Evolutionary conservation across 1,140 invertebrate genomes (phyloP).

Genomic region (Drosophila hydei): DNA sequence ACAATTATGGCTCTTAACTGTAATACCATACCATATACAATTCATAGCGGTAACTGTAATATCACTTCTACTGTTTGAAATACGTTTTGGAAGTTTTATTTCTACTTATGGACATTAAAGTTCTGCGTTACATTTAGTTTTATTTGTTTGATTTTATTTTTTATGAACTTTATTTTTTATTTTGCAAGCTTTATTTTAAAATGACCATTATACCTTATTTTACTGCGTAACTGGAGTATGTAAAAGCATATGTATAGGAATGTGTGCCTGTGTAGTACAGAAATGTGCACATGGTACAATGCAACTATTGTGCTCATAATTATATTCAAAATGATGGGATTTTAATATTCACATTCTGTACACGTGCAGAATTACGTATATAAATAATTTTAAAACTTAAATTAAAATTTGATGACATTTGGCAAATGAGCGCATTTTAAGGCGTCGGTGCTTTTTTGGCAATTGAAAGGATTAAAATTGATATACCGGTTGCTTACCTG

Average conservation of each 20-base stretch:
- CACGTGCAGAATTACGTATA: neutral
- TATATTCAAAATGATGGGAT: neutral
- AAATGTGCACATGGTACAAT: conserved; percentile 44
- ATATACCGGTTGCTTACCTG: conserved; percentile 83
- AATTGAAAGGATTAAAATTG: conserved; percentile 6
- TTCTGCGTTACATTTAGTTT: no score
- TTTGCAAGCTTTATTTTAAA: no score
- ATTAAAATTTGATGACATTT: neutral
- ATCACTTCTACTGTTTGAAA: no score
- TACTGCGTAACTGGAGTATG: neutral
- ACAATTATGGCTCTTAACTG: no score
- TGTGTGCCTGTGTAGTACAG: conserved; percentile 10
- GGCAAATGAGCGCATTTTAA: conserved; percentile 25
- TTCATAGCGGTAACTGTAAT: no score
- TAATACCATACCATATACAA: no score
- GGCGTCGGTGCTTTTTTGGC: neutral
- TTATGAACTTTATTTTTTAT: no score
- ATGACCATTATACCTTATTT: neutral
- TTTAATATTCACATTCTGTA: neutral
- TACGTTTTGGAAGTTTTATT: no score
- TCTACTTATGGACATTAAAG: no score
- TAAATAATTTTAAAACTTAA: conserved; percentile 3
- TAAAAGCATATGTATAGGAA: conserved; percentile 1
- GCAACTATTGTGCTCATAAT: neutral
- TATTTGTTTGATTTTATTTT: no score